These are phyloP conservation scores for Cyclophora punctaria DNA, from an alignment of 2,888 invertebrate species.

Conservation along the genomic window DNA sequence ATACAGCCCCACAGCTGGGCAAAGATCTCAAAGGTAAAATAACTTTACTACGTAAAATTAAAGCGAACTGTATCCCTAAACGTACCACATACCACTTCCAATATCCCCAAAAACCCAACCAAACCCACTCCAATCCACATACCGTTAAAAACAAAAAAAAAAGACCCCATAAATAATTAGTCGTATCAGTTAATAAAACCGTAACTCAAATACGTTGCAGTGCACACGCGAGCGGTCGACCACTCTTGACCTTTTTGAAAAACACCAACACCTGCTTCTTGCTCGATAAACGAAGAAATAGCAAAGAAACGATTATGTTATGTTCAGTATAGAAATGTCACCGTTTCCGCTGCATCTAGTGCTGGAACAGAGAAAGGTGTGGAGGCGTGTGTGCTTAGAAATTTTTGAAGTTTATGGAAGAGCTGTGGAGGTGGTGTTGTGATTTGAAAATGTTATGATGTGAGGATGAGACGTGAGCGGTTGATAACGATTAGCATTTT, in stretches of 20 bases:
- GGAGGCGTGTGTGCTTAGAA: slow-evolving; percentile 16
- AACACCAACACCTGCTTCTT: slow-evolving; percentile 52
- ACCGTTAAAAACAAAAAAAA: too few relatives aligned
- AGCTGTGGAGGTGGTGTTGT: too few relatives aligned
- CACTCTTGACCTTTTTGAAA: slow-evolving; percentile 53
- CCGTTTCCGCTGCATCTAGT: slow-evolving; percentile 58
- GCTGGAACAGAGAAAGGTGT: slow-evolving; percentile 19
- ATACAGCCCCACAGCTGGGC: too few relatives aligned
- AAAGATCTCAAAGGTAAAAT: too few relatives aligned
- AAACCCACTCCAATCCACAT: too few relatives aligned
- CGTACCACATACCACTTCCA: too few relatives aligned
- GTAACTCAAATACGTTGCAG: slow-evolving; percentile 24
- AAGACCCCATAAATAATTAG: slow-evolving; percentile 5
- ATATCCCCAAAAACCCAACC: too few relatives aligned
- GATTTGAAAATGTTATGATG: too few relatives aligned
- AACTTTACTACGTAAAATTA: too few relatives aligned
- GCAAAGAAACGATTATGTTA: slow-evolving; percentile 30
- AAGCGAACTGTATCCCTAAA: too few relatives aligned
- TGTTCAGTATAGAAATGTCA: slow-evolving; percentile 64
- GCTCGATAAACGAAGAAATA: slow-evolving; percentile 48
- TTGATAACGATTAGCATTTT: too few relatives aligned
- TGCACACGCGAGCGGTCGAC: slow-evolving; percentile 28
- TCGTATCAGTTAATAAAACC: slow-evolving; percentile 14
- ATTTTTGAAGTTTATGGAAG: neutral
- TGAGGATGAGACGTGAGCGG: too few relatives aligned